Conservation (phyloP, 2,797 vertebrate species). For the Chloroceryle inda region DNA sequence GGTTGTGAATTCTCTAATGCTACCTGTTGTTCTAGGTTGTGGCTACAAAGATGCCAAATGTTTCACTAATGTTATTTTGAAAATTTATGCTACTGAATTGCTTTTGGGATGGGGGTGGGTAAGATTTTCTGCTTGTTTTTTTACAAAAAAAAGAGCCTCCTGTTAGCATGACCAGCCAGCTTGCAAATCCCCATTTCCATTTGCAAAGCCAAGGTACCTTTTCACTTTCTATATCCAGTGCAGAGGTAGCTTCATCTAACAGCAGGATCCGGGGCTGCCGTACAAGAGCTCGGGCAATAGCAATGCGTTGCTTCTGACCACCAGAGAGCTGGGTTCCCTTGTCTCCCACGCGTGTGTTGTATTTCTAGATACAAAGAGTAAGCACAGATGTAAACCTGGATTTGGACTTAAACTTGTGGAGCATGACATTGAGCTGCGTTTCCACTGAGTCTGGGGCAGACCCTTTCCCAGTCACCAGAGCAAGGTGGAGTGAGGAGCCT, state of each 20-base stretch:
- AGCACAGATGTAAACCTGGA: background rate
- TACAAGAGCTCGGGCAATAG: slow-evolving; percentile 94
- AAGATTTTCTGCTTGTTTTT: background rate
- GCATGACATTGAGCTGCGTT: background rate
- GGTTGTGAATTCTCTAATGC: background rate
- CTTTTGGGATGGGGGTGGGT: background rate
- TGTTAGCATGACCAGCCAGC: background rate
- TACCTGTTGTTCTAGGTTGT: background rate
- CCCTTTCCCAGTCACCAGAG: background rate
- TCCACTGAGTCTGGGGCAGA: background rate
- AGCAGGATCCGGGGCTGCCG: slow-evolving; percentile 90
- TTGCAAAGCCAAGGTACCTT: slow-evolving; percentile 83
- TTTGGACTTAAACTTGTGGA: background rate
- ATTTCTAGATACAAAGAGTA: slow-evolving; percentile 82
- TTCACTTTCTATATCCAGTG: slow-evolving; percentile 95
- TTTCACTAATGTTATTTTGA: background rate
- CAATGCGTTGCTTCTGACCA: slow-evolving; percentile 94
- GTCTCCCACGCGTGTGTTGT: slow-evolving; percentile 92
- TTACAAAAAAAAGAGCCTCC: background rate
- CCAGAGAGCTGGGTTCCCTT: slow-evolving; percentile 95
- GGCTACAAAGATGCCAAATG: background rate
- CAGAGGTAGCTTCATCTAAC: slow-evolving; percentile 96
- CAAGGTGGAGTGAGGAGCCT: background rate
- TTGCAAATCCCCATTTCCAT: background rate
- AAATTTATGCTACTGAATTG: background rate